Base-by-base conservation (phyloP, 2,797 vertebrate species). In the Typhlichthys eigenmanni region DNA sequence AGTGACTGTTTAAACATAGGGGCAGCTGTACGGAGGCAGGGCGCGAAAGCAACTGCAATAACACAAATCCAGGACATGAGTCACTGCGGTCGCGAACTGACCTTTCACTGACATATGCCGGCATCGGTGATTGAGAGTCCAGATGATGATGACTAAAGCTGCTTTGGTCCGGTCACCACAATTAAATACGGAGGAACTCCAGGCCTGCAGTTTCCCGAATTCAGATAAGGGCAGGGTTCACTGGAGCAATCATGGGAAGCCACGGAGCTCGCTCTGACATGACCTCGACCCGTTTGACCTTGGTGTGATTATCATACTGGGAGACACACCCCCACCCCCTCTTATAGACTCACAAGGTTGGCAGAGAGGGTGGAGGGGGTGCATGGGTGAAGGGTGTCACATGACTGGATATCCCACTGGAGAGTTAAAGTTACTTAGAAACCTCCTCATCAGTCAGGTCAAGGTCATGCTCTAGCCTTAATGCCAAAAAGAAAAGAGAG, bases 341-440 rank as follows among this genome's bases (percentile, higher is more conserved):
- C 7, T 10, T 11, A 55, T 69, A 75, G 80, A 86, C 87, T 80
- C 79, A 82, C 80, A 87, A 84, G 79, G 87, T 82, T 80, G 66
- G 82, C 77, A 68, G 69, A 74, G 68, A 72, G 77, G 71, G 74
- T 58, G 68, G 61, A 72, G 67, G 59, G 53, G 48, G 34, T 32
- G 13, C 34, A 58, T 58, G 80, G 78, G 79, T 86, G 83, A 88
- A 79, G 81, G 71, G 83, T 88, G 89, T 88, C 90, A 93, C 84
- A 87, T 90, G 89, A 92, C 81, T 86, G 68, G 78, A 89, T 89
- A 85, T 86, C 80, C 85, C 89, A 89, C 88, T 85, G 80, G 87
- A 91, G 82, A 85, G 84, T 91, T 87, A 90, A 87, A 38, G 34
- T 38, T 38, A 38, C 90, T 90, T 89, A 90, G 88, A 89, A 89